phyloP scores from a whole-genome alignment of 2,113 vertebrate genomes.

The Propithecus coquereli region DNA sequence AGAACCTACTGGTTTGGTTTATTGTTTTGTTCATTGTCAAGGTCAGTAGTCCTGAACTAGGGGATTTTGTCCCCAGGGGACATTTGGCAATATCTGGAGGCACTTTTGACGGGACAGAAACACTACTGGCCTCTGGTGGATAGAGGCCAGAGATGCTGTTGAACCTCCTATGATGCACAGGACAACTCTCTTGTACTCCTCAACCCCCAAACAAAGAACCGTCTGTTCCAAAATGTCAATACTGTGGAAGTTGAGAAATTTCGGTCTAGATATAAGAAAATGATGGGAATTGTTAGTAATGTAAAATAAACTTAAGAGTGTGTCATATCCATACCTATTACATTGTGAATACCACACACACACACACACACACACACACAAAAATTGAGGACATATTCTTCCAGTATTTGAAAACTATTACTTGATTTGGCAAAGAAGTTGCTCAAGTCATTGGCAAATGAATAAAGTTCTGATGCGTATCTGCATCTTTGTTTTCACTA shows the following conservation, averaged over 20 bases:
- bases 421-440: not conserved
- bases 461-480: fast-evolving
- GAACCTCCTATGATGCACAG: fast-evolving
- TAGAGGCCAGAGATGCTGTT: not conserved
- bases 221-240: not conserved
- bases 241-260: not conserved
- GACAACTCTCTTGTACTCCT: fast-evolving
- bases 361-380: too few relatives aligned
- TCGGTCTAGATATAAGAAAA: not conserved
- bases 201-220: not conserved
- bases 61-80: not conserved
- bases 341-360: not conserved
- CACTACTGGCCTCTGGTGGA: not conserved
- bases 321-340: not conserved
- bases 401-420: not conserved
- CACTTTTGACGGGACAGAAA: not conserved
- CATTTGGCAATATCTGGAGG: not conserved
- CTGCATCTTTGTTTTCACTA: not conserved
- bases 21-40: not conserved
- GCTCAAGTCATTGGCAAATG: not conserved
- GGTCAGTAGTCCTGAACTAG: not conserved
- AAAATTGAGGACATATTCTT: not conserved
- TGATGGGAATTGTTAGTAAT: not conserved
- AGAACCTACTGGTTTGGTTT: fast-evolving
- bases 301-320: not conserved